These are phyloP conservation scores for Pandemis heparana DNA, from an alignment of 2,888 invertebrate species.

Conservation along the genomic window DNA sequence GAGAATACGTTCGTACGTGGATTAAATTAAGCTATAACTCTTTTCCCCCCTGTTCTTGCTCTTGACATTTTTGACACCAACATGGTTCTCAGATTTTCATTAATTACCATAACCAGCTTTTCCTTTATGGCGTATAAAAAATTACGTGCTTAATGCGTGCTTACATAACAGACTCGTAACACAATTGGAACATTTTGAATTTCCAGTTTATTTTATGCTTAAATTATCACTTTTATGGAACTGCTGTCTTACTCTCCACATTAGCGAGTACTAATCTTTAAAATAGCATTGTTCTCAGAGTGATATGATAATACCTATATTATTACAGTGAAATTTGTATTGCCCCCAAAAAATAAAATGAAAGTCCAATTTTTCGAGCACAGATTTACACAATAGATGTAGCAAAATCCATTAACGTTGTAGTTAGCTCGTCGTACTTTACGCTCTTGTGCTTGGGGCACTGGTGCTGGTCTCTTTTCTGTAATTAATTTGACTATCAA, in stretches of 20 bases:
- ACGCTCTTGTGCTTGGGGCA: constrained; percentile 20
- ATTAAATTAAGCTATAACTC: constrained; percentile 24
- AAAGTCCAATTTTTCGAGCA: not conserved
- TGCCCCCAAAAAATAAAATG: not conserved
- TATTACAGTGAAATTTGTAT: too few relatives aligned
- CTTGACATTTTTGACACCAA: constrained; percentile 22
- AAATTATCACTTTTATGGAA: too few relatives aligned
- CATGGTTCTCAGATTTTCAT: constrained; percentile 23
- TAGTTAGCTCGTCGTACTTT: not conserved
- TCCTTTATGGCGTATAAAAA: not conserved
- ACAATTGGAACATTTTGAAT: too few relatives aligned
- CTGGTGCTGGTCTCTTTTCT: not conserved
- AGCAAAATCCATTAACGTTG: constrained; percentile 7
- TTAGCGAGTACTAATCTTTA: too few relatives aligned
- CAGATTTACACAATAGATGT: not conserved
- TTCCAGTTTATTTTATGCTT: too few relatives aligned
- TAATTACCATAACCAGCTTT: not conserved
- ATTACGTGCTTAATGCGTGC: not conserved
- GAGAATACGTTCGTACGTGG: not conserved
- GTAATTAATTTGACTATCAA: constrained; percentile 38
- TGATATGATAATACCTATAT: too few relatives aligned
- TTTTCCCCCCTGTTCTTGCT: not conserved
- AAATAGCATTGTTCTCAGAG: too few relatives aligned
- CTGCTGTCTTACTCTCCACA: too few relatives aligned
- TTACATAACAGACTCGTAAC: not conserved